Evolutionary conservation across 2,888 invertebrate species (phyloP).

Genomic region (Brachypterus glaber): DNA sequence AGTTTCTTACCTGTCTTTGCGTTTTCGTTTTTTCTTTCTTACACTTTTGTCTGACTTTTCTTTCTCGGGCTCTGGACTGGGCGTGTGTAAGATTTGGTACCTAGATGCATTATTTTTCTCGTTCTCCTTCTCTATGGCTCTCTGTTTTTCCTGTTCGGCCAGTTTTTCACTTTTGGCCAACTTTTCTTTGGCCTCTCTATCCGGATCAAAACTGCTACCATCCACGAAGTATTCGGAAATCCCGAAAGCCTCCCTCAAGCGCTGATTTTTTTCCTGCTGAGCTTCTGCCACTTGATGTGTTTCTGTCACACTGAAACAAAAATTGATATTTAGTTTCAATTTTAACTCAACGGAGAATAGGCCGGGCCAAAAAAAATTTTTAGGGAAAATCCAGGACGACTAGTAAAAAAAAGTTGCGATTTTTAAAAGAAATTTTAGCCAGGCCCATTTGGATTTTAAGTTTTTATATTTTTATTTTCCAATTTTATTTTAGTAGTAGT

Average conservation of each 20-base stretch:
- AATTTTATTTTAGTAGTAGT: too few species aligned
- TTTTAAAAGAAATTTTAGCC: too few species aligned
- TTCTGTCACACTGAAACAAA: constrained; percentile 69
- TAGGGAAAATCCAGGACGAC: too few species aligned
- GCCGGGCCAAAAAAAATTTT: too few species aligned
- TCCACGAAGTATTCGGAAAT: constrained; percentile 90
- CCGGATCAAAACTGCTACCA: constrained; percentile 84
- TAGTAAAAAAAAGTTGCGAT: too few species aligned
- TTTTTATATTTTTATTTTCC: too few species aligned
- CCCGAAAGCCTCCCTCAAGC: constrained; percentile 87
- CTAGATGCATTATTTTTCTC: constrained; percentile 41
- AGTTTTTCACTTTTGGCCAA: constrained; percentile 43
- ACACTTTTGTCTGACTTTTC: constrained; percentile 37
- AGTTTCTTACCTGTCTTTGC: constrained; percentile 59
- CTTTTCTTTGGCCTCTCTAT: constrained; percentile 54
- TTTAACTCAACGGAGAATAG: too few species aligned
- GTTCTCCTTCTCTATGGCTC: constrained; percentile 42
- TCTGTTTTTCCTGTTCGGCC: constrained; percentile 35
- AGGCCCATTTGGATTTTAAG: too few species aligned
- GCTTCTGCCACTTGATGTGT: constrained; percentile 95
- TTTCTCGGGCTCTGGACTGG: constrained; percentile 49
- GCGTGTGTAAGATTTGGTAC: constrained; percentile 69
- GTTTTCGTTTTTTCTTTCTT: constrained; percentile 64
- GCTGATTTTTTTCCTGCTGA: constrained; percentile 90
- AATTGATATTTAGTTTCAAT: too few species aligned